Evolutionary conservation across 1,140 invertebrate species (phyloP), one percentile per base, ranked within the genome.

Genomic region (Thalassaphorura encarpata): DNA sequence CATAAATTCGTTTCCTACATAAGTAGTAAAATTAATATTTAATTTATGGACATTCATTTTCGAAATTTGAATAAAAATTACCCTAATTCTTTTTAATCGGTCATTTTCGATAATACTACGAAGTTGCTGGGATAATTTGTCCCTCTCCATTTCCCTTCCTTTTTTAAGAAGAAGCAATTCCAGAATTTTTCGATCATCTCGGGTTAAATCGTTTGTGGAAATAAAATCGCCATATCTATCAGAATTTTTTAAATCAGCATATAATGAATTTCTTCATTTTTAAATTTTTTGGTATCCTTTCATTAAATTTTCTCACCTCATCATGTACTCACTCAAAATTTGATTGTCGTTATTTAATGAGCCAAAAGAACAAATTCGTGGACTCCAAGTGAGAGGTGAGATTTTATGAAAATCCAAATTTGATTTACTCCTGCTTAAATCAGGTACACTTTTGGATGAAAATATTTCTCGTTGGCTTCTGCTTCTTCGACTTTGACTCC

Each of bases 131-230:
- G 59, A 53, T 31, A 48, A 48, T 31, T 54, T 48, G 8, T 61
- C 63, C 59, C 59, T 61, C 28, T 65, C 63, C 39, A 59, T 15
- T 36, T 55, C 54, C 42, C 49, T 46, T 16, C 56, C 63, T 62
- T 61, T 58, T 40, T 60, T 61, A 0, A 61, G 45, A 21, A 60
- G 52, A 5, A 65, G 33, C 4, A 62, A 16, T 47, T 65, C 59
- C 46, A 65, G 19, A 39, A 65, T 61, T 55, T 65, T 65, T 27
- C 54, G 31, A 36, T 65, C 63, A 31, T 65, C 63, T 0, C 19
- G 23, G 1, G 57, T 49, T 28, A 61, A 33, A 18, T 58, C 52
- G 8, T 21, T 51, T 4, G 28, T 42, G 5, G 51, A 33, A 2
- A 61, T 42, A 1, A 65, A 42, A 52, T 62, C 51, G n/a, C 40